Percentiles rank a stretch among this genome's conserved stretches.
These are phyloP conservation scores for Reinhardtius hippoglossoides DNA, from an alignment of 2,113 vertebrate species.

Conservation along the genomic window DNA sequence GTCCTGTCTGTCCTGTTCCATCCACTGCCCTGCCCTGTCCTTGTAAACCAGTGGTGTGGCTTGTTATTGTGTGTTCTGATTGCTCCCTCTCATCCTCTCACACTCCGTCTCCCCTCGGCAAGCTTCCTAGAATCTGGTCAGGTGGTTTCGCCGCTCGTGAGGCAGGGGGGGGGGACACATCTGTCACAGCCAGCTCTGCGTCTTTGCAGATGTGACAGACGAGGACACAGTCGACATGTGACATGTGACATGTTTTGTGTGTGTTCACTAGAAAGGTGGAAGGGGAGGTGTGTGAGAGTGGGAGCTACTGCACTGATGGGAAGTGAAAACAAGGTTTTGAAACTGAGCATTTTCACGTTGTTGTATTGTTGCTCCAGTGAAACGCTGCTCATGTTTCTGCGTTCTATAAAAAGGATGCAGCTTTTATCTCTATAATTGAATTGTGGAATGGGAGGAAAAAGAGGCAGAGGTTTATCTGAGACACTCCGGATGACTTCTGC, in stretches of 20 bases:
- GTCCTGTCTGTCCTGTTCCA: slow-evolving; percentile 18
- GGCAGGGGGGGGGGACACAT: slow-evolving; percentile 57
- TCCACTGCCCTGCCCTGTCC: not conserved
- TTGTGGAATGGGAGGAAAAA: not conserved
- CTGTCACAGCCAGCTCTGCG: slow-evolving; percentile 40
- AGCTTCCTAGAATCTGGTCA: slow-evolving; percentile 46
- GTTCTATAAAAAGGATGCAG: not conserved
- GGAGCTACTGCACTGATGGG: not conserved
- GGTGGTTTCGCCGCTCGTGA: slow-evolving; percentile 13
- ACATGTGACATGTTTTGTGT: slow-evolving; percentile 41
- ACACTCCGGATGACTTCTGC: slow-evolving; percentile 29
- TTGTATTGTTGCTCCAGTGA: not conserved
- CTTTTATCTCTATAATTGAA: slow-evolving; percentile 6
- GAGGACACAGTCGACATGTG: slow-evolving; percentile 26
- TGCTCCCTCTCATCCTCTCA: slow-evolving; percentile 9
- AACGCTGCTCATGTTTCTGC: not conserved
- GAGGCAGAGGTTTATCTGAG: slow-evolving; percentile 35
- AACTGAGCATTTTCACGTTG: too few relatives aligned
- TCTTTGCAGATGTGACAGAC: slow-evolving; percentile 44
- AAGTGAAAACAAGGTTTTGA: too few relatives aligned
- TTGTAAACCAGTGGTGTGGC: slow-evolving; percentile 19
- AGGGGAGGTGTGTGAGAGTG: not conserved
- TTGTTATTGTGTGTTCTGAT: slow-evolving; percentile 18
- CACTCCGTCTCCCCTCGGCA: slow-evolving; percentile 13
- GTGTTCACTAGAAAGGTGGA: not conserved